These are phyloP conservation scores for Urechis unicinctus DNA, from an alignment of 2,888 invertebrate species.

Conservation along the genomic window DNA sequence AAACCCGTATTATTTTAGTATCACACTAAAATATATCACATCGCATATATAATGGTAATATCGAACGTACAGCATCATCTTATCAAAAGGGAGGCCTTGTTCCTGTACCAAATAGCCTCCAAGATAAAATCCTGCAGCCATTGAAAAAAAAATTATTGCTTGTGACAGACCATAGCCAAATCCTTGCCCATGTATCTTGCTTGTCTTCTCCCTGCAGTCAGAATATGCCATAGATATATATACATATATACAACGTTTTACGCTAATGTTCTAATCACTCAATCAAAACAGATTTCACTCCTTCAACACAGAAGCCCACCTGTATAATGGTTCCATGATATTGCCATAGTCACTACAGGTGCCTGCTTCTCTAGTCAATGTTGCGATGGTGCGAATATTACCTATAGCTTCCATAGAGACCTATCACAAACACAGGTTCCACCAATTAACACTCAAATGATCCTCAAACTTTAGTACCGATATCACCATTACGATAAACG, in stretches of 20 bases:
- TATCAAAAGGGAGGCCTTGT: constrained; percentile 44
- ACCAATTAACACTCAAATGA: no score
- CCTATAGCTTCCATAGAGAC: constrained; percentile 41
- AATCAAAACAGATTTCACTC: no score
- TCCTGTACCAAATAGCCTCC: constrained; percentile 55
- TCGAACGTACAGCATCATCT: constrained; percentile 40
- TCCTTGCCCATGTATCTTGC: constrained; percentile 31
- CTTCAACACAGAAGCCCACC: constrained; percentile 25
- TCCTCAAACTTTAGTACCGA: no score
- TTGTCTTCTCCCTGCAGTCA: constrained; percentile 10
- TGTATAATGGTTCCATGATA: constrained; percentile 27
- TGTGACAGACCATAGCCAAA: constrained; percentile 50
- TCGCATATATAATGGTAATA: not conserved
- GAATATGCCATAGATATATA: not conserved
- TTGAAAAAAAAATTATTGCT: constrained; percentile 56
- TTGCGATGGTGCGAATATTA: constrained; percentile 44
- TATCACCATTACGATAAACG: no score
- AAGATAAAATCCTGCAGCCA: constrained; percentile 55
- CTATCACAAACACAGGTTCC: constrained; percentile 4
- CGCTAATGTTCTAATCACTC: no score
- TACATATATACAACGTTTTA: no score
- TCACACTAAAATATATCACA: no score
- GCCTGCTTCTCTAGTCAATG: constrained; percentile 33
- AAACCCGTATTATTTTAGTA: no score
- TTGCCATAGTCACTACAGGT: constrained; percentile 29